phyloP scores from a whole-genome alignment of 2,797 vertebrate genomes.

The Crotalus adamanteus region DNA sequence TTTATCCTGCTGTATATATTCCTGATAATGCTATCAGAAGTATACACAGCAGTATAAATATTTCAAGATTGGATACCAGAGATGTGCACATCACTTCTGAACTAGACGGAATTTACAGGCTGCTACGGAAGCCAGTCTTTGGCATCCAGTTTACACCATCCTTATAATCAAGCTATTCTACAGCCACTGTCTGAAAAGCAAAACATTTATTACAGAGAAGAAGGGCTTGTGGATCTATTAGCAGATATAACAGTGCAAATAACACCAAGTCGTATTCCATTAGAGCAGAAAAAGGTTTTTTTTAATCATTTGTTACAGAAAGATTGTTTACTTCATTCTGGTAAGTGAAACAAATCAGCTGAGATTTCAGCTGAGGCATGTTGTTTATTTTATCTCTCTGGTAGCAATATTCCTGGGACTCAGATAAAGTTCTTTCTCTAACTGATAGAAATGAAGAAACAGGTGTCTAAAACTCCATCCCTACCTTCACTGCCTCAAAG shows the following conservation, averaged over 20 bases:
- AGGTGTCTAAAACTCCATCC: not conserved
- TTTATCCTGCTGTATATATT: not conserved
- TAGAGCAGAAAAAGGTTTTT: conserved; percentile 20
- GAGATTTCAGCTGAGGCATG: conserved; percentile 55
- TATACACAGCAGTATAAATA: not conserved
- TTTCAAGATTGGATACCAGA: conserved; percentile 8
- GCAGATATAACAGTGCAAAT: not conserved
- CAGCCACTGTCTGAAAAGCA: not conserved
- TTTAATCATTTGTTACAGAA: conserved; percentile 36
- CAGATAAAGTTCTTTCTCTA: not conserved
- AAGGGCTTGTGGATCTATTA: conserved; percentile 15
- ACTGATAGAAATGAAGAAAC: not conserved
- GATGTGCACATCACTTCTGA: not conserved
- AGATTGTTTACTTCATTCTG: conserved; percentile 9
- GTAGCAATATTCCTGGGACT: conserved; percentile 43
- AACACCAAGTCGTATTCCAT: conserved; percentile 19
- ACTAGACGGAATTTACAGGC: not conserved
- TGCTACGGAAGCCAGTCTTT: conserved; percentile 17
- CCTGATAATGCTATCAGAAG: not conserved
- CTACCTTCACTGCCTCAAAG: not conserved
- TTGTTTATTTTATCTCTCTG: conserved; percentile 39
- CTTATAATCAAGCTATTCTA: not conserved
- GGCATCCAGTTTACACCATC: not conserved
- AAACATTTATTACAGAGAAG: conserved; percentile 15
- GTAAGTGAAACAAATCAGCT: conserved; percentile 11